phyloP scores from a whole-genome alignment of 2,113 vertebrate genomes.

The Prochilodus magdalenae region DNA sequence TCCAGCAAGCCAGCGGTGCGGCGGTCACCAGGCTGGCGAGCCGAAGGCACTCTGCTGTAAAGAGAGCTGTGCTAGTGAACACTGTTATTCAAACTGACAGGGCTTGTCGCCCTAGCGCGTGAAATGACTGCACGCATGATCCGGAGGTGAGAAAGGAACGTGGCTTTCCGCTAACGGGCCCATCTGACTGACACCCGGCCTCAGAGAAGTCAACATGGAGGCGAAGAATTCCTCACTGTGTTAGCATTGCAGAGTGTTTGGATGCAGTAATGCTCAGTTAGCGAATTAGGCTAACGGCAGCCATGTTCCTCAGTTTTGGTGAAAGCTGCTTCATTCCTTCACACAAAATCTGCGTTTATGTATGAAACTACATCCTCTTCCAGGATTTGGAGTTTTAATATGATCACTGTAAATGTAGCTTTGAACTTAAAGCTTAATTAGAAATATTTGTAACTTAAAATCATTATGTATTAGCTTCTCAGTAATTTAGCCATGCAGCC shows the following conservation, averaged over 20 bases:
- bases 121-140: constrained; percentile 1
- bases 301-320: neutral
- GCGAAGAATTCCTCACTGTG: neutral
- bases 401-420: no score
- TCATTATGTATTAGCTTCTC: no score
- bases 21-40: neutral
- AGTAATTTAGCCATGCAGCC: no score
- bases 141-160: constrained; percentile 6
- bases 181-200: neutral
- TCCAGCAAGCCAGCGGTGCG: neutral
- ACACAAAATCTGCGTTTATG: no score
- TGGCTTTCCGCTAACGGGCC: constrained; percentile 1
- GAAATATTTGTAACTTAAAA: no score
- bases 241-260: neutral
- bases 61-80: constrained; percentile 6
- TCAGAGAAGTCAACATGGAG: neutral
- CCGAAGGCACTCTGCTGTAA: neutral
- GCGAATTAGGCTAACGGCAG: neutral
- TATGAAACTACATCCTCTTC: no score
- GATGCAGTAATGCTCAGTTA: neutral
- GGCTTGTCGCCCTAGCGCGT: neutral
- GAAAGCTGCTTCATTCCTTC: no score
- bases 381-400: no score
- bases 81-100: constrained; percentile 35
- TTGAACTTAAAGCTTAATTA: no score